Evolutionary conservation across 2,113 vertebrate genomes (phyloP).

Genomic region (Protomyctophum bolini): DNA sequence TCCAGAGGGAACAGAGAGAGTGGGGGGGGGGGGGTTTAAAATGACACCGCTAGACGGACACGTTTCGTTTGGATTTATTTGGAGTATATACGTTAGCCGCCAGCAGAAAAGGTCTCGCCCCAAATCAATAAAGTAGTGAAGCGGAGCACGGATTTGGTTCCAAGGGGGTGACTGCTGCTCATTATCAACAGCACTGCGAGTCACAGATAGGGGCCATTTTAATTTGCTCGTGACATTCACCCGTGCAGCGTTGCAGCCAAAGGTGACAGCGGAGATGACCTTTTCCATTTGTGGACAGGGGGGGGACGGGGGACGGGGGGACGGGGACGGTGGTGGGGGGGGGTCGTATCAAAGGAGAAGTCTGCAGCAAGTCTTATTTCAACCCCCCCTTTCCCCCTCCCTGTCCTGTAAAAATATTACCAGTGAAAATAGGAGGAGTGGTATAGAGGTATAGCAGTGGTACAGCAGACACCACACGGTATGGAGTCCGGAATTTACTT

Average conservation of each 20-base stretch:
- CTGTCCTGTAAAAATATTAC: slow-evolving; percentile 6
- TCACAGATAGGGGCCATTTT: slow-evolving; percentile 74
- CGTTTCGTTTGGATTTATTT: slow-evolving; percentile 40
- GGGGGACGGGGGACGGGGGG: slow-evolving; percentile 14
- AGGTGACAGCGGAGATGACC: slow-evolving; percentile 69
- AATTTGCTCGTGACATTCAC: slow-evolving; percentile 77
- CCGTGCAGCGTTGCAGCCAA: slow-evolving; percentile 41
- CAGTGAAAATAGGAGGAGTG: no score
- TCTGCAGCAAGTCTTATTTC: no score
- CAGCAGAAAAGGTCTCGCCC: slow-evolving; percentile 45
- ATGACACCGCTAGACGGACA: slow-evolving; percentile 33
- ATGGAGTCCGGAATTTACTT: no score
- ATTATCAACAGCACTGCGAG: slow-evolving; percentile 75
- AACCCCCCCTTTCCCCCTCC: slow-evolving; percentile 3
- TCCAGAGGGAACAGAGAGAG: slow-evolving; percentile 25
- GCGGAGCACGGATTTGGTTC: slow-evolving; percentile 68
- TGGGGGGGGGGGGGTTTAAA: background rate
- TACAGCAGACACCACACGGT: no score
- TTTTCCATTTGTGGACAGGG: slow-evolving; percentile 66
- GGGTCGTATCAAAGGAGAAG: no score
- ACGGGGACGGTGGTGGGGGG: no score
- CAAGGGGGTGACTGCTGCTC: slow-evolving; percentile 53
- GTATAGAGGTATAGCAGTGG: no score
- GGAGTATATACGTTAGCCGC: slow-evolving; percentile 39
- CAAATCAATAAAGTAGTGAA: slow-evolving; percentile 73